phyloP scores from a whole-genome alignment of 1,140 invertebrate species.

The Himalopsyche phryganea region DNA sequence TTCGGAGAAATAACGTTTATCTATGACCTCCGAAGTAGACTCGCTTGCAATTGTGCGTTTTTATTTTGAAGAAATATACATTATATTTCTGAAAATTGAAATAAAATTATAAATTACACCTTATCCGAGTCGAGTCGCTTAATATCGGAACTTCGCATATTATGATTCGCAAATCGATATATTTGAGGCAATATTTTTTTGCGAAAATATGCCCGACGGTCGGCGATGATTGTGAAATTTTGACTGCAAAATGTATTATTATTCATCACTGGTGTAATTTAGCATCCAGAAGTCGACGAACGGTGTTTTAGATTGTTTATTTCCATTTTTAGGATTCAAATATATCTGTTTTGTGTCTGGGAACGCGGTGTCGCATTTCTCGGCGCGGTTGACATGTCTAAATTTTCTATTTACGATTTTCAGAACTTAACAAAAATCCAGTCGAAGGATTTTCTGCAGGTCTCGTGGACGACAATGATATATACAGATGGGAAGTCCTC shows the following conservation, averaged over 20 bases:
- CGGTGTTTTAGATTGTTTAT: no score
- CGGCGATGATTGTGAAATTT: neutral
- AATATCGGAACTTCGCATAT: no score
- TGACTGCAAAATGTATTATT: neutral
- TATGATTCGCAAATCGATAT: no score
- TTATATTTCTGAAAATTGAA: no score
- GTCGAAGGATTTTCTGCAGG: slow-evolving; percentile 99
- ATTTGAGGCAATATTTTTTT: no score
- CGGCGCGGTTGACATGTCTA: neutral
- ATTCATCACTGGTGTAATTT: neutral
- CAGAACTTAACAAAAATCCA: slow-evolving; percentile 98
- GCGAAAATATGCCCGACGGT: no score
- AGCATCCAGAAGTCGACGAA: no score
- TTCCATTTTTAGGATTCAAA: no score
- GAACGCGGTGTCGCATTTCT: slow-evolving; percentile 1
- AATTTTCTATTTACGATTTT: slow-evolving; percentile 41
- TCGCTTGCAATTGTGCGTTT: slow-evolving; percentile 2
- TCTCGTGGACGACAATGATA: slow-evolving; percentile 98
- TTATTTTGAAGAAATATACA: neutral
- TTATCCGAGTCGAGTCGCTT: no score
- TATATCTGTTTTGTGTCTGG: slow-evolving; percentile 25
- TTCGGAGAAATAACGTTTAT: neutral
- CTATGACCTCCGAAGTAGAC: neutral
- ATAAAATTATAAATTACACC: no score
- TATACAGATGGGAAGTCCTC: slow-evolving; percentile 98